Conservation (phyloP, 2,888 invertebrate species). For the Idaea aversata region DNA sequence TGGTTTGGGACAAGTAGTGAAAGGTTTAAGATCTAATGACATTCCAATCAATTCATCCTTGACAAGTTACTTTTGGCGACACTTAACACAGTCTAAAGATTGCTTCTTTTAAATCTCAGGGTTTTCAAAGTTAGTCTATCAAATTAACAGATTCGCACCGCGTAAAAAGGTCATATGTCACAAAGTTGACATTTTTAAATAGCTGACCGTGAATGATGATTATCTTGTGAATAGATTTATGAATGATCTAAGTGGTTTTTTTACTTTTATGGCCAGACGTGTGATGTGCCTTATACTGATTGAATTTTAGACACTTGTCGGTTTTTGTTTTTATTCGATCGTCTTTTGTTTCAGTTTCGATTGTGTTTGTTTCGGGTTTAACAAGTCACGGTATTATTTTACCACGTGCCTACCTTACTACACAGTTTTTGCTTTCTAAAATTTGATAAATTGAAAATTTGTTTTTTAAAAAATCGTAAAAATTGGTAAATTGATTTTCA, state of each 20-base stretch:
- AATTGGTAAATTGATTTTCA: too few relatives aligned
- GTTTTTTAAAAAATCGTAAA: too few relatives aligned
- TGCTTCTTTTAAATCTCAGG: conserved; percentile 20
- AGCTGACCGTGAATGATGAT: conserved; percentile 8
- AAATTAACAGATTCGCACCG: conserved; percentile 31
- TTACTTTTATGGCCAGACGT: background rate
- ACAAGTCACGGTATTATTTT: too few relatives aligned
- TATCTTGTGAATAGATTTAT: conserved; percentile 1
- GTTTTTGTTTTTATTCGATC: background rate
- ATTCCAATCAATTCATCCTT: background rate
- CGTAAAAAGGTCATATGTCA: conserved; percentile 32
- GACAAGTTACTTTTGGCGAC: background rate
- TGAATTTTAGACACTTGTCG: background rate
- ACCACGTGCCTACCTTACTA: too few relatives aligned
- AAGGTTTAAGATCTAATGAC: background rate
- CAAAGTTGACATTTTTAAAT: conserved; percentile 15
- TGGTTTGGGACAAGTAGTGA: background rate
- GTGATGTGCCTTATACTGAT: background rate
- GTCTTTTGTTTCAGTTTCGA: too few relatives aligned
- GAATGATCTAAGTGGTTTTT: background rate
- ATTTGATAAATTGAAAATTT: too few relatives aligned
- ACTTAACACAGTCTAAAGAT: conserved; percentile 27
- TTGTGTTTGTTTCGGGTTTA: too few relatives aligned
- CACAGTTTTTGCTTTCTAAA: too few relatives aligned
- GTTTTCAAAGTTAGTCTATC: conserved; percentile 20